Evolutionary conservation across 2,797 vertebrate genomes (phyloP).

Genomic region (Ctenochaetus hawaiiensis): DNA sequence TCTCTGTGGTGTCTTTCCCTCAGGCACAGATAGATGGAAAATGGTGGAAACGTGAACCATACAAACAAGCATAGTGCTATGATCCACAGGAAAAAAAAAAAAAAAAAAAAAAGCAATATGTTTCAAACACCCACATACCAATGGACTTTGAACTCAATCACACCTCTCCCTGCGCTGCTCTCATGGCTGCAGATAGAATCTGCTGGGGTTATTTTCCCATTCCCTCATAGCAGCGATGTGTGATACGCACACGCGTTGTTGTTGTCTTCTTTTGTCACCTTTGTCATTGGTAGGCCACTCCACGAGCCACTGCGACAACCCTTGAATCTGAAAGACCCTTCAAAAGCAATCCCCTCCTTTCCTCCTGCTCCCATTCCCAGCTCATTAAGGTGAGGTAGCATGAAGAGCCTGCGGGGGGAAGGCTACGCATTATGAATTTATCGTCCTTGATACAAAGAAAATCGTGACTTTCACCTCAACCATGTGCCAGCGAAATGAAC

Average conservation of each 20-base stretch:
- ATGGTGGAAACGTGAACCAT: constrained; percentile 36
- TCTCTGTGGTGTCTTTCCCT: constrained; percentile 20
- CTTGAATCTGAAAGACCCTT: constrained; percentile 68
- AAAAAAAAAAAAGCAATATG: constrained; percentile 54
- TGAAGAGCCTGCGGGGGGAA: constrained; percentile 66
- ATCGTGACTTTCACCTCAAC: constrained; percentile 70
- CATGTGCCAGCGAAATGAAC: constrained; percentile 34
- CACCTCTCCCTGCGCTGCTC: constrained; percentile 43
- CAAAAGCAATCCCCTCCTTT: constrained; percentile 56
- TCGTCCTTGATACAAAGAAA: constrained; percentile 69
- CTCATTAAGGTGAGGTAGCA: constrained; percentile 72
- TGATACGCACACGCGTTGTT: constrained; percentile 37
- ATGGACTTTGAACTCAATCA: constrained; percentile 77
- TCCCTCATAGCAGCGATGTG: constrained; percentile 54
- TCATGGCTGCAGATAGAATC: constrained; percentile 47
- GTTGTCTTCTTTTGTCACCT: constrained; percentile 66
- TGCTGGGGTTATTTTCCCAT: constrained; percentile 46
- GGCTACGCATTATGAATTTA: constrained; percentile 75
- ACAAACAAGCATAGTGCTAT: constrained; percentile 9
- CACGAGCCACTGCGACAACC: constrained; percentile 62
- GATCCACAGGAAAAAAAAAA: constrained; percentile 11
- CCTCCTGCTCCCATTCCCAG: constrained; percentile 48
- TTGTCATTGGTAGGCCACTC: constrained; percentile 66
- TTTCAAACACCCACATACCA: constrained; percentile 49
- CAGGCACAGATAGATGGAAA: constrained; percentile 16